These are phyloP conservation scores for Spinibarbus caldwelli DNA, from an alignment of 2,797 vertebrate species.

Conservation along the genomic window DNA sequence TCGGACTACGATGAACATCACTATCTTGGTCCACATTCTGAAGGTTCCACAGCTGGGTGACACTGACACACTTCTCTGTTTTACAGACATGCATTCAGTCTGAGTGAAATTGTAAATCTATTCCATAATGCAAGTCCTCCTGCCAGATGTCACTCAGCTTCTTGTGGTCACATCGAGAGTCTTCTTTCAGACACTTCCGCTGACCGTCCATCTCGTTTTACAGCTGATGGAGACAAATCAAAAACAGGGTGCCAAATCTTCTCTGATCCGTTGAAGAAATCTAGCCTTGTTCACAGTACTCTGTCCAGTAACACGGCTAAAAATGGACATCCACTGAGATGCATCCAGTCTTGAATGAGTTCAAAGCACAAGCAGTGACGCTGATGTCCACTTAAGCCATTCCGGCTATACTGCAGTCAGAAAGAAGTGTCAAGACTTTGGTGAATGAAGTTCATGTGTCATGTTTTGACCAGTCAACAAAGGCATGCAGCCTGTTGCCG, in stretches of 20 bases:
- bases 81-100: background rate
- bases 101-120: background rate
- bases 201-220: conserved; percentile 41
- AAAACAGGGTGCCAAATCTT: conserved; percentile 28
- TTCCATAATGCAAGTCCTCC: conserved; percentile 22
- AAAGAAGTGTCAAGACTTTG: conserved; percentile 12
- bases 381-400: conserved; percentile 31
- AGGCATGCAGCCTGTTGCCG: background rate
- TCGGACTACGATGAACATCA: conserved; percentile 29
- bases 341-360: conserved; percentile 47
- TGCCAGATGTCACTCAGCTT: background rate
- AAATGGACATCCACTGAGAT: conserved; percentile 36
- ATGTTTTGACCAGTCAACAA: conserved; percentile 28
- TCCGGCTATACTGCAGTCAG: conserved; percentile 21
- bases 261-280: conserved; percentile 45
- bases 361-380: conserved; percentile 24
- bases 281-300: conserved; percentile 46
- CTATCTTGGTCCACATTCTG: conserved; percentile 7
- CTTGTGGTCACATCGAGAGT: conserved; percentile 45
- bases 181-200: conserved; percentile 51
- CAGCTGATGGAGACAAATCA: conserved; percentile 26
- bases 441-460: background rate
- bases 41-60: conserved; percentile 12
- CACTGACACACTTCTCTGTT: background rate
- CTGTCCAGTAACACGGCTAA: conserved; percentile 43